These are phyloP conservation scores for Apostichopus japonicus DNA, from an alignment of 35 echinoderm and acorn worm genomes.

Conservation along the genomic window DNA sequence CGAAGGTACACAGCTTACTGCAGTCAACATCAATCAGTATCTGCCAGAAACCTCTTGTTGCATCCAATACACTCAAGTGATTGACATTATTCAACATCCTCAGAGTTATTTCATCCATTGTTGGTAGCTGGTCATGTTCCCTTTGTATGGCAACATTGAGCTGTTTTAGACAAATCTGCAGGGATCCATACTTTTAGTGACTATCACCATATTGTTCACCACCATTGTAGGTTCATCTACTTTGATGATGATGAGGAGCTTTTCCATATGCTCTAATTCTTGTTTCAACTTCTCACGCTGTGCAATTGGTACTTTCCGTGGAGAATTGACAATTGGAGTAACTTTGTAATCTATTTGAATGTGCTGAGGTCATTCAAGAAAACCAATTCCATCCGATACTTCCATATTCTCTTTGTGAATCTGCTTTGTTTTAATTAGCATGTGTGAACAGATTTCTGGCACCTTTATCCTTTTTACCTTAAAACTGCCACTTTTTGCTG, in stretches of 20 bases:
- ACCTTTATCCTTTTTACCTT: neutral
- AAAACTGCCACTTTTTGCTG: neutral
- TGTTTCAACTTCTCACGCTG: conserved; percentile 14
- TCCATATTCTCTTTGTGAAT: neutral
- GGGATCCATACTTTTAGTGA: neutral
- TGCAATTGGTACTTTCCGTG: conserved; percentile 50
- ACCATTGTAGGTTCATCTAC: conserved; percentile 35
- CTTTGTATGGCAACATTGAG: conserved; percentile 8
- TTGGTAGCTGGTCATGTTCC: conserved; percentile 14
- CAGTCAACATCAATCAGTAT: conserved; percentile 42
- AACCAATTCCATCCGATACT: conserved; percentile 56
- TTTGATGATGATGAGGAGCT: neutral
- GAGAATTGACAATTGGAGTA: conserved; percentile 29
- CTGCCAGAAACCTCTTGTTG: conserved; percentile 46
- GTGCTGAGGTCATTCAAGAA: conserved; percentile 39
- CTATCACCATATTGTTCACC: conserved; percentile 19
- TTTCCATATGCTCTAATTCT: conserved; percentile 25
- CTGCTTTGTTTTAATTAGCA: neutral
- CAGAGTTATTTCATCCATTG: conserved; percentile 26
- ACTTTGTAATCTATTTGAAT: conserved; percentile 27
- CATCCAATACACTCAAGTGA: conserved; percentile 27
- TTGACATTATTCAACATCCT: conserved; percentile 1
- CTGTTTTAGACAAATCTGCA: conserved; percentile 41
- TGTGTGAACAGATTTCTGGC: neutral
- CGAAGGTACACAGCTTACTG: conserved; percentile 30